Conservation (phyloP, 2,113 vertebrate genomes). For the Sinocyclocheilus rhinocerous region DNA sequence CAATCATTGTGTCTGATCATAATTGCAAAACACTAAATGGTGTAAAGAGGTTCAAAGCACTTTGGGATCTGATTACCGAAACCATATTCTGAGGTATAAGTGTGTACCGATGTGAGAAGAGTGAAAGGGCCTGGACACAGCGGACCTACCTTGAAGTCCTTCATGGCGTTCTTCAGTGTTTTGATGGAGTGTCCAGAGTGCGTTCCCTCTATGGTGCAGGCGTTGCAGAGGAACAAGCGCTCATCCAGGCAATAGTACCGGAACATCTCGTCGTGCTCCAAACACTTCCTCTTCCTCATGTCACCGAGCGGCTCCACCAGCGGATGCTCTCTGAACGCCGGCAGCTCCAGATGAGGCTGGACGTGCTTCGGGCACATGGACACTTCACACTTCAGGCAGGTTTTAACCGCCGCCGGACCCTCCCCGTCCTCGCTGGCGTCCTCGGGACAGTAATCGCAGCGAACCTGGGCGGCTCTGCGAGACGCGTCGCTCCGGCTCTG, state of each 20-base stretch:
- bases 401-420: slow-evolving; percentile 67
- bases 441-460: slow-evolving; percentile 73
- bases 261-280: slow-evolving; percentile 72
- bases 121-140: background rate
- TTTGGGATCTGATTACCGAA: too few species aligned
- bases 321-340: slow-evolving; percentile 73
- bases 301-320: slow-evolving; percentile 71
- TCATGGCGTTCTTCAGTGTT: slow-evolving; percentile 74
- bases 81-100: too few species aligned
- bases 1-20: too few species aligned
- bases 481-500: slow-evolving; percentile 4
- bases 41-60: too few species aligned
- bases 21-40: too few species aligned
- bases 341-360: slow-evolving; percentile 73
- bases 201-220: slow-evolving; percentile 73
- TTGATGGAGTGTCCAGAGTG: slow-evolving; percentile 73
- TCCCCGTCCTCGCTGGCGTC: background rate
- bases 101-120: too few species aligned
- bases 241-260: slow-evolving; percentile 77
- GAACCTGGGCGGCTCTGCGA: slow-evolving; percentile 33
- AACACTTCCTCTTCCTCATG: slow-evolving; percentile 73
- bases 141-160: slow-evolving; percentile 70
- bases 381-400: slow-evolving; percentile 79
- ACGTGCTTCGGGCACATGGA: slow-evolving; percentile 77
- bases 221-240: slow-evolving; percentile 71